These are phyloP conservation scores for Stenolophus ochropezus DNA, from an alignment of 2,888 invertebrate genomes.

Conservation along the genomic window DNA sequence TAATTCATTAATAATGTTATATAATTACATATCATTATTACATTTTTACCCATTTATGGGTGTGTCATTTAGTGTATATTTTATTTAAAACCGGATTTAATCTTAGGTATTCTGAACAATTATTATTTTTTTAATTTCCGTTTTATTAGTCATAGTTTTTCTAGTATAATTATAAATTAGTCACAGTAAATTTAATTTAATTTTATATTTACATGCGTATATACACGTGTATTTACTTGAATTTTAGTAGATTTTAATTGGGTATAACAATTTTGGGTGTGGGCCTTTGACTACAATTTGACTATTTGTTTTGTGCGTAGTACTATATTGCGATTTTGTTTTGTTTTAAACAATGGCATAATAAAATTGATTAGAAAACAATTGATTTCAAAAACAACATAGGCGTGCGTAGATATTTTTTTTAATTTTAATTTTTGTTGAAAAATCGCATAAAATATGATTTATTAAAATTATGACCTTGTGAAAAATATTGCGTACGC, in stretches of 20 bases:
- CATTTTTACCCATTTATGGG: no score
- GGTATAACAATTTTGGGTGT: no score
- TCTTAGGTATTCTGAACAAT: no score
- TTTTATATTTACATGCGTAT: no score
- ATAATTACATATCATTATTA: no score
- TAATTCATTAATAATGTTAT: no score
- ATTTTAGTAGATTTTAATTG: no score
- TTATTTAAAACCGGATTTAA: not conserved
- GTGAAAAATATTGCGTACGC: slow-evolving; percentile 13
- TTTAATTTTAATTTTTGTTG: not conserved
- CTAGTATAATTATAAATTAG: not conserved
- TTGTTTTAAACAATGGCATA: not conserved
- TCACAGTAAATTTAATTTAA: not conserved
- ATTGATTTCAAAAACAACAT: not conserved
- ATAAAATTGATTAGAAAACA: not conserved
- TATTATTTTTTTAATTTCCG: not conserved
- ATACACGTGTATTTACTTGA: no score
- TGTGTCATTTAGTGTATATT: not conserved
- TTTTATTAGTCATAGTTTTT: not conserved
- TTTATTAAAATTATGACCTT: slow-evolving; percentile 9
- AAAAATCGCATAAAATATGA: not conserved
- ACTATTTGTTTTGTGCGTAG: no score
- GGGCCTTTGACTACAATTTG: no score
- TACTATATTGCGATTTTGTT: not conserved
- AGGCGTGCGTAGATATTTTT: not conserved